Base-by-base conservation (phyloP, 2,888 invertebrate species). In the Phrixothrix hirtus region DNA sequence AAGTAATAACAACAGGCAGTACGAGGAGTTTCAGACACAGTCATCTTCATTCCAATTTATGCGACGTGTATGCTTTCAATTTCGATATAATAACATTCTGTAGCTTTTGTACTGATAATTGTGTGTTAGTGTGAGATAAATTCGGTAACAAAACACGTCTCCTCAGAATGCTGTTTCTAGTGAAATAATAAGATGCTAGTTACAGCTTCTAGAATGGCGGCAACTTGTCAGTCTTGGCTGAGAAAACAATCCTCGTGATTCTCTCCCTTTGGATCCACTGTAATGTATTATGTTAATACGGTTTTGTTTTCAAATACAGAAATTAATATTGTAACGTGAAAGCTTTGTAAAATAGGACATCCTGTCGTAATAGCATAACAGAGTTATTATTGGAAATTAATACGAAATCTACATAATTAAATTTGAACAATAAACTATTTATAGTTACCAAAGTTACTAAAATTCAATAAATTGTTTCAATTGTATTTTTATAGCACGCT, bases 101-200 rank as follows among this genome's bases (percentile, higher is more conserved):
- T 66, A 65, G 65, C 69, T 68, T 69, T 71, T 71, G 71, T 72
- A 62, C 57, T 56, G 64, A 70, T 72, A 71, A 71, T 71, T 72
- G 71, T 72, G 60, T 72, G 72, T 64, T 68, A 65, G 67, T 64
- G 64, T 62, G 69, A 71, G 73, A 73, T 73, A 71, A 71, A 72
- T 71, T 71, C 68, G 67, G 62, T 64, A 64, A 68, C 69, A 70
- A 71, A 71, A 71, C 71, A 67, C 62, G 64, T 62, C 59, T 60
- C 50, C 53, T 57, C 59, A 64, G 63, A 65, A 67, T 64, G 66
- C 62, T 66, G 68, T 69, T 61, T 67, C 61, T 65, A 64, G 63
- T 60, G 65, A 56, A 62, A 63, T 64, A 63, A 63, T 61, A 65
- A 65, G 65, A 65, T 60, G 63, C 58, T 59, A 59, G 59, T 62